Conservation (phyloP, 2,888 invertebrate species). For the Eutolmus rufibarbis region DNA sequence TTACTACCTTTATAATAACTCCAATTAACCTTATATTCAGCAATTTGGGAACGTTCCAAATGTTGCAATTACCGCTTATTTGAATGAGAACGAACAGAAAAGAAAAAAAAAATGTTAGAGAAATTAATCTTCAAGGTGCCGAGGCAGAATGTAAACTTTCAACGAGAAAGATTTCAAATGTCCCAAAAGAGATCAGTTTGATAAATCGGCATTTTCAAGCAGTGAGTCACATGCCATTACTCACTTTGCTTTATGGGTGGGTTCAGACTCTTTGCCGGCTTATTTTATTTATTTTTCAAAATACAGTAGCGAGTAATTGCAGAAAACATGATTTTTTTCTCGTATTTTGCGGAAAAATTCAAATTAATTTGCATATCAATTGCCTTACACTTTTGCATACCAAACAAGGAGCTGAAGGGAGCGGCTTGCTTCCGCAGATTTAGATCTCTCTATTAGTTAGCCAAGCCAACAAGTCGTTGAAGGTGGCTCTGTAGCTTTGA, state of each 20-base stretch:
- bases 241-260: background rate
- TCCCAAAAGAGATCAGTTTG: background rate
- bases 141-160: background rate
- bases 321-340: background rate
- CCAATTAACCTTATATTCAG: background rate
- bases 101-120: background rate
- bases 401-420: background rate
- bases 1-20: background rate
- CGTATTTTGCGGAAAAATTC: background rate
- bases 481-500: background rate
- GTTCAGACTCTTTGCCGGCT: background rate
- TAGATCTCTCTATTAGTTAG: background rate
- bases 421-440: background rate
- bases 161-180: background rate
- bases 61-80: background rate
- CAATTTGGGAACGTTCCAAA: background rate
- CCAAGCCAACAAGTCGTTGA: background rate
- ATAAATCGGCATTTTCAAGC: background rate
- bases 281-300: background rate
- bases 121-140: background rate
- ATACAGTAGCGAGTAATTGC: background rate
- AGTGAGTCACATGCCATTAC: background rate
- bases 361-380: background rate
- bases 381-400: background rate
- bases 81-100: background rate